Percentiles rank a stretch among this genome's conserved stretches.
These are phyloP conservation scores for Harpagifer antarcticus DNA, from an alignment of 2,797 vertebrate genomes.

Conservation along the genomic window DNA sequence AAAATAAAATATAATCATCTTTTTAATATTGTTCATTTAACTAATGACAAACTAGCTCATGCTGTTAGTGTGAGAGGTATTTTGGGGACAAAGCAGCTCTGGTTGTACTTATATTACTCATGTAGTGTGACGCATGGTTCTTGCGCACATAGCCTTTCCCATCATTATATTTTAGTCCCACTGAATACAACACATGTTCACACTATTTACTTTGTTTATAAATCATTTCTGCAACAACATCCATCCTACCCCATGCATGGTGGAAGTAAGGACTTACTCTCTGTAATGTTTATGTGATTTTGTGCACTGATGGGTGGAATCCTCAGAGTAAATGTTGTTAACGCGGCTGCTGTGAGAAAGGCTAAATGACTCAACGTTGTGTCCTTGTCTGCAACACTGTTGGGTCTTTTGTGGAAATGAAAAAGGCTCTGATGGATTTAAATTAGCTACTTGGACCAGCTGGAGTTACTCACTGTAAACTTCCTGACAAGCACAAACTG, in stretches of 20 bases:
- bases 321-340: slow-evolving; percentile 27
- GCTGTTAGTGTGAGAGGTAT: slow-evolving; percentile 9
- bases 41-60: slow-evolving; percentile 2
- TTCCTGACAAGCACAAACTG: slow-evolving; percentile 55
- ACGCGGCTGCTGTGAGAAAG: slow-evolving; percentile 19
- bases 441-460: slow-evolving; percentile 47
- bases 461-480: slow-evolving; percentile 70
- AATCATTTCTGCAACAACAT: slow-evolving; percentile 40
- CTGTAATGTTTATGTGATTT: slow-evolving; percentile 21
- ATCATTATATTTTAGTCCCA: slow-evolving; percentile 36
- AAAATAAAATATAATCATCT: neutral
- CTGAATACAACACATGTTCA: slow-evolving; percentile 29
- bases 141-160: slow-evolving; percentile 7
- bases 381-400: slow-evolving; percentile 41
- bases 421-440: slow-evolving; percentile 46
- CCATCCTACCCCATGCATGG: slow-evolving; percentile 11
- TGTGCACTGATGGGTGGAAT: slow-evolving; percentile 43
- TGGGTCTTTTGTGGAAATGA: slow-evolving; percentile 46
- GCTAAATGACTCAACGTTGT: slow-evolving; percentile 44
- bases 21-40: slow-evolving; percentile 14
- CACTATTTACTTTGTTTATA: slow-evolving; percentile 28
- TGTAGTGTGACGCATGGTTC: slow-evolving; percentile 4
- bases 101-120: slow-evolving; percentile 17
- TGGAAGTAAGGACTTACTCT: slow-evolving; percentile 28
- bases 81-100: slow-evolving; percentile 34